A percentile compares a stretch with the other conserved stretches of the same genome.
Evolutionary conservation across 2,888 invertebrate genomes (phyloP).

Genomic region (Carabus problematicus): DNA sequence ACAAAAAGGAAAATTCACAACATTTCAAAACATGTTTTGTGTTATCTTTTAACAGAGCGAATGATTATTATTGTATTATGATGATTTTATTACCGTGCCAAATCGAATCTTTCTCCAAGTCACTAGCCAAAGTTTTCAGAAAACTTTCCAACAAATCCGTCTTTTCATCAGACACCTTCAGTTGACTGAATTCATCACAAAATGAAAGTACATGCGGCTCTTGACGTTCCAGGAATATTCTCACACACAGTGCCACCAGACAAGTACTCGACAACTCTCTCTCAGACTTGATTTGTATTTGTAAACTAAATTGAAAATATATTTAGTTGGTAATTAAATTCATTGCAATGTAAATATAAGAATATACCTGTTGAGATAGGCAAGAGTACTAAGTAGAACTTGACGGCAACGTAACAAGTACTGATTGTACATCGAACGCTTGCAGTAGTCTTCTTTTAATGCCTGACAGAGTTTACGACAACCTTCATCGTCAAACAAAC

Average conservation of each 20-base stretch:
- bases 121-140: constrained; percentile 71
- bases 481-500: constrained; percentile 73
- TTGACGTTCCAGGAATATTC: constrained; percentile 81
- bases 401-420: constrained; percentile 84
- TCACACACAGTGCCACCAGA: constrained; percentile 76
- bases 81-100: constrained; percentile 69
- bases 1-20: constrained; percentile 14
- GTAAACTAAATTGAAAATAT: constrained; percentile 57
- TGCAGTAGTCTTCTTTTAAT: constrained; percentile 77
- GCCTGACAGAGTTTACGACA: constrained; percentile 77
- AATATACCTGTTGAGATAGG: constrained; percentile 72
- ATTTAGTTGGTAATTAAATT: constrained; percentile 31
- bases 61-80: no score
- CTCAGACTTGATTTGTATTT: constrained; percentile 71
- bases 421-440: constrained; percentile 79
- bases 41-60: neutral
- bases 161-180: constrained; percentile 88
- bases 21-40: no score
- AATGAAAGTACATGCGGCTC: constrained; percentile 77
- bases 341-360: constrained; percentile 16
- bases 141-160: constrained; percentile 87
- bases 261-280: constrained; percentile 76
- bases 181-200: constrained; percentile 78
- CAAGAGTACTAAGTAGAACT: constrained; percentile 76
- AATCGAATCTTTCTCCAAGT: constrained; percentile 73